These are phyloP conservation scores for Peromyscus attwateri DNA, from an alignment of 2,797 vertebrate species.

Conservation along the genomic window DNA sequence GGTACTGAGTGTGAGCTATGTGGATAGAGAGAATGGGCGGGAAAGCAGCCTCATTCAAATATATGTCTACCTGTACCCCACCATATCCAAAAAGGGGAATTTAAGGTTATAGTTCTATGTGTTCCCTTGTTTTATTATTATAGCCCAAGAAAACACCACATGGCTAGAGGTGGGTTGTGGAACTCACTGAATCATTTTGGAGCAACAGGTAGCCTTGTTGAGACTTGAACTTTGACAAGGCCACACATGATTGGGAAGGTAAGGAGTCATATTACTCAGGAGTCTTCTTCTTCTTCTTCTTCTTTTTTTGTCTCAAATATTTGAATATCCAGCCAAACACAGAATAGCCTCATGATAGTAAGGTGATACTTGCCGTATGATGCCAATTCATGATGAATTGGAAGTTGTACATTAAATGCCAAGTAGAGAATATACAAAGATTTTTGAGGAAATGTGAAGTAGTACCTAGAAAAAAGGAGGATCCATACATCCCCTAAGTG, in stretches of 20 bases:
- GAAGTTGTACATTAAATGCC: slow-evolving; percentile 55
- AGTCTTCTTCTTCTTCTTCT: too few species aligned
- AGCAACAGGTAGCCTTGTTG: not conserved
- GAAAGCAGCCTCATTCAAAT: not conserved
- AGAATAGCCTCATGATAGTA: not conserved
- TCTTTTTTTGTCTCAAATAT: not conserved
- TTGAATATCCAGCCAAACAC: not conserved
- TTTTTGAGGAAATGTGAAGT: not conserved
- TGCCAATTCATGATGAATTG: slow-evolving; percentile 41
- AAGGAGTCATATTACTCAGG: not conserved
- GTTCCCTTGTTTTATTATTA: slow-evolving; percentile 37
- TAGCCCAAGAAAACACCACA: not conserved
- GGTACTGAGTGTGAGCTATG: not conserved
- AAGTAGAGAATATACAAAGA: not conserved
- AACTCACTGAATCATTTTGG: not conserved
- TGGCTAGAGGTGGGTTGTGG: not conserved
- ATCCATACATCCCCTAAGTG: not conserved
- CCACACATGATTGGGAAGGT: not conserved
- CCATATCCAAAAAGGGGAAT: not conserved
- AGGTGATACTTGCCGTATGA: not conserved
- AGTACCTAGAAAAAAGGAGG: not conserved
- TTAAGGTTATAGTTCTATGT: not conserved
- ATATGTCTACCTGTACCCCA: rapidly evolving
- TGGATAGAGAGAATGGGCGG: not conserved
- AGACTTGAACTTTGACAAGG: not conserved